These are phyloP conservation scores for Aegotheles bennettii DNA, from an alignment of 2,113 vertebrate species.

Conservation along the genomic window DNA sequence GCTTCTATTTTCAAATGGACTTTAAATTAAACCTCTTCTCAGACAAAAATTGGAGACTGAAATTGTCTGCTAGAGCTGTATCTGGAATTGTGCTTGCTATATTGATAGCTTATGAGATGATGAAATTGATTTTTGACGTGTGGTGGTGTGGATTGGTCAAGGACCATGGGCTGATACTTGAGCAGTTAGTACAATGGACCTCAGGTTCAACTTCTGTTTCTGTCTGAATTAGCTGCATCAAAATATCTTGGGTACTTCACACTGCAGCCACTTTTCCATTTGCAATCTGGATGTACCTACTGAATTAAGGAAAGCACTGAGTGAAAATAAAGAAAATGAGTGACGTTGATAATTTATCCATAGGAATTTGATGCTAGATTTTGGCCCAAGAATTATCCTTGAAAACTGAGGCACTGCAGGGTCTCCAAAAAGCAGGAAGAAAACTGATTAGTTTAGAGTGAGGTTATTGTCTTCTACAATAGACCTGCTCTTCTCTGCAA, in stretches of 20 bases:
- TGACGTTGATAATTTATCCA: background rate
- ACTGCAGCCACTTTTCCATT: background rate
- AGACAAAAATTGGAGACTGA: background rate
- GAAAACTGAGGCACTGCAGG: background rate
- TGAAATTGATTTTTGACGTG: background rate
- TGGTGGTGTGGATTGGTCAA: background rate
- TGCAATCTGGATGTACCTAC: background rate
- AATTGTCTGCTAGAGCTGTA: background rate
- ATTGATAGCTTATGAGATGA: background rate
- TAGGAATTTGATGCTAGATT: background rate
- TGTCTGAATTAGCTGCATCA: background rate
- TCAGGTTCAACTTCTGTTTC: background rate
- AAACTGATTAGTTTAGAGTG: background rate
- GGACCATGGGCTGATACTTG: background rate
- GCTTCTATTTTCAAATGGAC: background rate
- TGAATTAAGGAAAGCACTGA: background rate
- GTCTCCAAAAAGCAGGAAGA: background rate
- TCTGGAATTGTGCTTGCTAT: background rate
- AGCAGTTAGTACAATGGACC: background rate
- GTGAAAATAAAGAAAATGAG: background rate
- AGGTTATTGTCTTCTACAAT: background rate
- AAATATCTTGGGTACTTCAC: background rate
- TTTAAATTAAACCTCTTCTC: background rate
- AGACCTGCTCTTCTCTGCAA: background rate
- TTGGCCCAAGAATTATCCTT: background rate